Conservation (phyloP, 2,113 vertebrate genomes). For the Xenopus borealis region DNA sequence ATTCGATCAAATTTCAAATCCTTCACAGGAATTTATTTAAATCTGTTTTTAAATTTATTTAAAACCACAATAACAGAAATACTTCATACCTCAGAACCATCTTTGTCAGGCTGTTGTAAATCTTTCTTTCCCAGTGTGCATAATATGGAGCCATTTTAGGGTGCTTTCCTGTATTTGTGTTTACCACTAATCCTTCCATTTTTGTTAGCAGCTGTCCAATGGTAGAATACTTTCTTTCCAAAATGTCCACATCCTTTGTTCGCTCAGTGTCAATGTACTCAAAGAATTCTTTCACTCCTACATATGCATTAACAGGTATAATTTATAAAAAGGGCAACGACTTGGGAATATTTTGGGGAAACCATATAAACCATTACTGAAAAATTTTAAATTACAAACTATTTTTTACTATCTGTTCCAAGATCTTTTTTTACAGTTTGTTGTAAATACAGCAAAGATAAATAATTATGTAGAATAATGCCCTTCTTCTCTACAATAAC, state of each 20-base stretch:
- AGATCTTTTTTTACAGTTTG: no score
- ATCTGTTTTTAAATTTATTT: no score
- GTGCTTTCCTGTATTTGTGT: slow-evolving; percentile 78
- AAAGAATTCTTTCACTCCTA: slow-evolving; percentile 86
- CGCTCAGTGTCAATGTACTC: slow-evolving; percentile 73
- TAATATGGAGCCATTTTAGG: slow-evolving; percentile 78
- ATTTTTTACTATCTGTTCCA: no score
- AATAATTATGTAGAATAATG: no score
- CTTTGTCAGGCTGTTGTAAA: slow-evolving; percentile 73
- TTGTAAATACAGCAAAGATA: no score
- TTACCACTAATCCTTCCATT: slow-evolving; percentile 74
- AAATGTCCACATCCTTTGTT: slow-evolving; percentile 65
- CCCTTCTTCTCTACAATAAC: no score
- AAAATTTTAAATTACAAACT: no score
- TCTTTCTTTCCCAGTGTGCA: slow-evolving; percentile 77
- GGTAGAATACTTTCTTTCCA: slow-evolving; percentile 75
- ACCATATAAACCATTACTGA: no score
- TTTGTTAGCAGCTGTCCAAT: slow-evolving; percentile 79
- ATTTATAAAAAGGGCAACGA: neutral
- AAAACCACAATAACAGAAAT: no score
- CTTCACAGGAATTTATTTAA: no score
- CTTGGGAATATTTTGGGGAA: no score
- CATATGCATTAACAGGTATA: slow-evolving; percentile 8
- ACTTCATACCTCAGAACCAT: slow-evolving; percentile 81
- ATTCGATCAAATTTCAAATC: no score